These are phyloP conservation scores for Leptinotarsa rubiginosa DNA, from an alignment of 2,888 invertebrate genomes.

Conservation along the genomic window DNA sequence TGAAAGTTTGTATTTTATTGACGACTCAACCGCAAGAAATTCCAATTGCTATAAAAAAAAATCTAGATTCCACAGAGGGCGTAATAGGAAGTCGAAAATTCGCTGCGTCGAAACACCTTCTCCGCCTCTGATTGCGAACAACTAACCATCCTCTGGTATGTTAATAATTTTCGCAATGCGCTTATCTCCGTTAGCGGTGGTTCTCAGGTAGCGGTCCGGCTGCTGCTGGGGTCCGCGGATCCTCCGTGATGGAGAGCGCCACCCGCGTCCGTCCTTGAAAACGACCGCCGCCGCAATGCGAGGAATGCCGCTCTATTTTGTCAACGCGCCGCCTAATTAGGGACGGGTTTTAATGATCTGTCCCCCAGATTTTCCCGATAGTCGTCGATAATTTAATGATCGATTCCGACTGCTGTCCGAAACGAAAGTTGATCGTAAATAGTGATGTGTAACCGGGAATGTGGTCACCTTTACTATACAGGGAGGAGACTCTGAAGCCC, in stretches of 20 bases:
- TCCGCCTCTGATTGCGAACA: slow-evolving; percentile 25
- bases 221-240: slow-evolving; percentile 45
- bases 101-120: neutral
- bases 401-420: slow-evolving; percentile 11
- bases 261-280: slow-evolving; percentile 56
- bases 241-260: slow-evolving; percentile 55
- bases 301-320: slow-evolving; percentile 48
- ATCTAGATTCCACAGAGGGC: no score
- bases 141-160: slow-evolving; percentile 32
- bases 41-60: no score
- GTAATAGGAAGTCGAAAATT: no score
- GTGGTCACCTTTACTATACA: neutral
- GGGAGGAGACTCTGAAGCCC: neutral
- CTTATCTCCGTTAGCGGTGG: slow-evolving; percentile 56
- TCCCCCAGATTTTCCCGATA: slow-evolving; percentile 5
- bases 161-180: slow-evolving; percentile 50
- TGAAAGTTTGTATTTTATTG: no score
- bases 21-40: no score
- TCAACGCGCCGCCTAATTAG: slow-evolving; percentile 21
- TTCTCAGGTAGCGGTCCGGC: slow-evolving; percentile 57
- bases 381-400: slow-evolving; percentile 8
- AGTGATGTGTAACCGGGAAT: slow-evolving; percentile 1
- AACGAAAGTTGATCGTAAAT: slow-evolving; percentile 12
- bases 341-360: slow-evolving; percentile 11
- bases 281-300: slow-evolving; percentile 59